phyloP scores from a whole-genome alignment of 1,140 invertebrate genomes.

The Euschistus heros region DNA sequence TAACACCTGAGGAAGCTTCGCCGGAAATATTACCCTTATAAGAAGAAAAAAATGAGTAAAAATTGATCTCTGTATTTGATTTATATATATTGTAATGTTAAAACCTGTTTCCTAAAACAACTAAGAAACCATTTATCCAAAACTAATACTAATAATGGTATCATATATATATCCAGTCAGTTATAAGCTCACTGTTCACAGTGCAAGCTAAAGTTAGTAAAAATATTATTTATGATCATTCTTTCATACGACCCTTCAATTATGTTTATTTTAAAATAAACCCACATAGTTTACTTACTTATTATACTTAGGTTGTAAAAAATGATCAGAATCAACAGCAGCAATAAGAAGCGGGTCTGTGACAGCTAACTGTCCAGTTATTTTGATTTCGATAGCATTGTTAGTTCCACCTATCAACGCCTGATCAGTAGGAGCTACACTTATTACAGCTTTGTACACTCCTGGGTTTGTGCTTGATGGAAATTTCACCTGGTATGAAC shows the following conservation, averaged over 20 bases:
- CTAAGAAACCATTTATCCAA: too few relatives aligned
- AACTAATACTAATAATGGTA: too few relatives aligned
- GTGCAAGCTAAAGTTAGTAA: too few relatives aligned
- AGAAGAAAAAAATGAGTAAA: slow-evolving; percentile 6
- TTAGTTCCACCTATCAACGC: slow-evolving; percentile 42
- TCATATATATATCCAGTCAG: too few relatives aligned
- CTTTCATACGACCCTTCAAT: too few relatives aligned
- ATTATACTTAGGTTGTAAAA: slow-evolving; percentile 62
- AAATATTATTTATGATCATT: too few relatives aligned
- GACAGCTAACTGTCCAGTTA: slow-evolving; percentile 55
- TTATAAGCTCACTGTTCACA: too few relatives aligned
- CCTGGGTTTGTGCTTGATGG: slow-evolving; percentile 1
- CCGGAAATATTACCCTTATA: slow-evolving; percentile 56
- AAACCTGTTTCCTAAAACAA: too few relatives aligned
- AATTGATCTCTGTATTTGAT: too few relatives aligned
- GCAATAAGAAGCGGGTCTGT: slow-evolving; percentile 75
- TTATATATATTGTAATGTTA: too few relatives aligned
- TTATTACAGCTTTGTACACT: slow-evolving; percentile 12
- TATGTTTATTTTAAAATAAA: too few relatives aligned
- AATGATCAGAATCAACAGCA: slow-evolving; percentile 78
- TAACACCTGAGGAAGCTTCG: slow-evolving; percentile 52
- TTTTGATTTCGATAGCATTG: slow-evolving; percentile 53
- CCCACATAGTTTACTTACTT: slow-evolving; percentile 40
- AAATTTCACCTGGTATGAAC: neutral
- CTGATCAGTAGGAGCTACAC: slow-evolving; percentile 41